These are phyloP conservation scores for Anniella stebbinsi DNA, from an alignment of 2,797 vertebrate species.

Conservation along the genomic window DNA sequence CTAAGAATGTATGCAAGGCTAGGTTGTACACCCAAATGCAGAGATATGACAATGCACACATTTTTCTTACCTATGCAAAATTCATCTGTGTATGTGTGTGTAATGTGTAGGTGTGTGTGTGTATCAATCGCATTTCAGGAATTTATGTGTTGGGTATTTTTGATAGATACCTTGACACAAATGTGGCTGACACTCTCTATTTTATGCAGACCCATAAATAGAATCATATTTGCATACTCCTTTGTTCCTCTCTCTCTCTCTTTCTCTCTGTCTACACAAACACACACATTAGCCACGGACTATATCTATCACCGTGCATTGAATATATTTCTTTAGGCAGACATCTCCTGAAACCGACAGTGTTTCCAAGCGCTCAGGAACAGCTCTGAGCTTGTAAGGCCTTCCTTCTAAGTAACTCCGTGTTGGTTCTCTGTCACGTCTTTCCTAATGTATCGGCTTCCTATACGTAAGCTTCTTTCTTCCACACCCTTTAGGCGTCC, in stretches of 20 bases:
- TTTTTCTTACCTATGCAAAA: not conserved
- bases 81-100: too few species aligned
- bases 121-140: not conserved
- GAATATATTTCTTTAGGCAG: not conserved
- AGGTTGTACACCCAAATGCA: not conserved
- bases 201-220: too few species aligned
- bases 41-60: too few species aligned
- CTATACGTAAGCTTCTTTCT: not conserved
- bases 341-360: not conserved
- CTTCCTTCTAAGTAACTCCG: too few species aligned
- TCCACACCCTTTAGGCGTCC: not conserved
- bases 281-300: not conserved
- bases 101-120: too few species aligned
- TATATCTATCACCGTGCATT: not conserved
- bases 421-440: fast-evolving
- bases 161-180: not conserved
- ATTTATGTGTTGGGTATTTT: not conserved
- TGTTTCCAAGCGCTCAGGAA: not conserved
- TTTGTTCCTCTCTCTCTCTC: not conserved
- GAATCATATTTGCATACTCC: fast-evolving
- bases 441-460: fast-evolving
- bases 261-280: too few species aligned
- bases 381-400: not conserved
- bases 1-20: not conserved
- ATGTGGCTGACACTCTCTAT: not conserved